Conservation (phyloP, 2,888 invertebrate genomes). For the Drosophila kanekoi region DNA sequence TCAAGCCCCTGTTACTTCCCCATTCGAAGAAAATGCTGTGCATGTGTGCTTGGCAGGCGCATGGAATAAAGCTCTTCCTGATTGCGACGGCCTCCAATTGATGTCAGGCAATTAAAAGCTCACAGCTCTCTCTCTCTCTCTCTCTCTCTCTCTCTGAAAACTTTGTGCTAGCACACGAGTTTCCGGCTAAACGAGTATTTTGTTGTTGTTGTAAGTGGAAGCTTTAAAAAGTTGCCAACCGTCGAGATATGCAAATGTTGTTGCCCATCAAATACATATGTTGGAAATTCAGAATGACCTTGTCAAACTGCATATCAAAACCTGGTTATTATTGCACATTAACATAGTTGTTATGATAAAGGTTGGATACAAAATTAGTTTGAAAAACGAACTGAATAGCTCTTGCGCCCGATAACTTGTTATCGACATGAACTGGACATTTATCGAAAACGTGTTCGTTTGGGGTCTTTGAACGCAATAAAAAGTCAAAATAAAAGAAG, state of each 20-base stretch:
- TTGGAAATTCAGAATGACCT: constrained; percentile 7
- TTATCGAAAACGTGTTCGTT: constrained; percentile 35
- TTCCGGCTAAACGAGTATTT: constrained; percentile 41
- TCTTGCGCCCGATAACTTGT: constrained; percentile 6
- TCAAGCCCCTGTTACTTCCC: background rate
- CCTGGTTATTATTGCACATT: constrained; percentile 25
- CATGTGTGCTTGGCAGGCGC: background rate
- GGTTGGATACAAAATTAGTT: background rate
- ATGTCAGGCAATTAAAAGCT: constrained; percentile 29
- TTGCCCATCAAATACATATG: constrained; percentile 12
- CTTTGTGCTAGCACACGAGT: constrained; percentile 1
- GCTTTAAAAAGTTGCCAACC: constrained; percentile 22
- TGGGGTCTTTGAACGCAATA: constrained; percentile 64
- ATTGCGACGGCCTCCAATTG: constrained; percentile 23
- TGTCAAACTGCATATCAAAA: constrained; percentile 25
- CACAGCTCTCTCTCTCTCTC: background rate
- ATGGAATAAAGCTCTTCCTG: constrained; percentile 36
- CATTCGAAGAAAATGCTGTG: background rate
- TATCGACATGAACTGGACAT: constrained; percentile 13
- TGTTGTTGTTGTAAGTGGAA: constrained; percentile 15
- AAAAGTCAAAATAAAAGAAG: constrained; percentile 17
- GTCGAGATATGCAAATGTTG: constrained; percentile 11
- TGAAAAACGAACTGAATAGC: background rate
- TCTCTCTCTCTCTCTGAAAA: background rate
- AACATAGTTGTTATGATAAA: constrained; percentile 8